Evolutionary conservation across 2,888 invertebrate species (phyloP), one percentile per base, ranked within the genome.

Genomic region (Halictus ligatus): DNA sequence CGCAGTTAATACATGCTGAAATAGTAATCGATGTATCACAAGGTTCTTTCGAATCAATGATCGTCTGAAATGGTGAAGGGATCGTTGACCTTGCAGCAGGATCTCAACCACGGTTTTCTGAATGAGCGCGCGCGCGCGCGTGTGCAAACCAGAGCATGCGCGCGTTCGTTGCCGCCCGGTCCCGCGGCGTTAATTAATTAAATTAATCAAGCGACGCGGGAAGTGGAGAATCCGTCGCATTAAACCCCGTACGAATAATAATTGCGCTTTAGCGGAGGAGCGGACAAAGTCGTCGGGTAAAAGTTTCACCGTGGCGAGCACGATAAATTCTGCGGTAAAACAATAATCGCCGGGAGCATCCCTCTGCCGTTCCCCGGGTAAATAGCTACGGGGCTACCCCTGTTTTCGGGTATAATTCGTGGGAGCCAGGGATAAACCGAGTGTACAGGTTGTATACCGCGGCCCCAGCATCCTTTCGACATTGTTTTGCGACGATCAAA

Each of bases 401-500:
- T 50, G 79, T 80, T 79, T 85, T 83, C 67, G 76, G 67, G 54
- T 74, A 83, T 83, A 80, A 83, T 83, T 83, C 76, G 79, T 29
- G 35, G 67, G 15, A 69, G 40, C 21, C 46, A 29, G 50, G 69
- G 83, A 77, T 80, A 80, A 80, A 79, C 75, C 69, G 76, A 73
- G 79, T 64, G 78, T 71, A n/a, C 81, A 78, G 67, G 54, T 78
- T 74, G 74, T 82, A 69, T 50, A 46, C 60, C 64, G 60, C 60
- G 64, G 40, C 72, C 74, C n/a, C 58, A 25, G 73, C 77, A 73
- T 86, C 81, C 89, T 83, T 75, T 81, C 60, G 75, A 54, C 78
- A 84, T 87, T 87, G 74, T 77, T 81, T 60, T 43, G 40, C 40
- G 48, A 79, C 72, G 88, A 88, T 84, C 84, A 87, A 89, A 89